Base-by-base conservation (phyloP, 2,888 invertebrate genomes). In the Lumbricus terrestris region DNA sequence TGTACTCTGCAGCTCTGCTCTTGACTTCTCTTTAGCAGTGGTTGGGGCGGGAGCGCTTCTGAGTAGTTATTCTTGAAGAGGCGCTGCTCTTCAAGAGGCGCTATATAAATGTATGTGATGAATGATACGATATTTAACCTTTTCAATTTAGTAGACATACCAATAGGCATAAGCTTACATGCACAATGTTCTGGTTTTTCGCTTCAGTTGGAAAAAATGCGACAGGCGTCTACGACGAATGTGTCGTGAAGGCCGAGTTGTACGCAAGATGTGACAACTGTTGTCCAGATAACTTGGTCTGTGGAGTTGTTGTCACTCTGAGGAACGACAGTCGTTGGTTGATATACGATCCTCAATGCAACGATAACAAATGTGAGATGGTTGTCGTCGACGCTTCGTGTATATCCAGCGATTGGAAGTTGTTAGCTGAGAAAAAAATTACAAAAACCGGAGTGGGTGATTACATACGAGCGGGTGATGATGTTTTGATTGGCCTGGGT, bases 381-480 rank as follows among this genome's bases (percentile, higher is more conserved):
- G 29, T n/a, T 69, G 69, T 69, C 6, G 8, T 69, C n/a, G n/a
- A n/a, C 2, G 69, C 69, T 8, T 69, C 69, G 8, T 69, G 69
- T 69, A 69, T 69, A n/a, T 69, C n/a, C 69, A 69, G 69, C n/a
- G n/a, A 69, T 69, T 69, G 69, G 69, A 69, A 69, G n/a, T n/a
- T 69, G 29, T n/a, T 69, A n/a, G 6, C n/a, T 8, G 69, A 69
- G 69, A 69, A n/a, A 69, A 69, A 69, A 69, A 69, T 69, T 16
- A 69, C 8, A n/a, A 69, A n/a, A 29, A n/a, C 69, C 11, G 69
- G 69, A n/a, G 69, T 69, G 8, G 69, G 29, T n/a, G 69, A 69
- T 69, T 69, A n/a, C 69, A 13, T 69, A 1, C n/a, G n/a, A 69
- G n/a, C 29, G 29, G 69, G 69, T n/a, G n/a, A 69, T 69, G n/a